Base-by-base conservation (phyloP, 2,888 invertebrate genomes). In the Phengaris alcon region DNA sequence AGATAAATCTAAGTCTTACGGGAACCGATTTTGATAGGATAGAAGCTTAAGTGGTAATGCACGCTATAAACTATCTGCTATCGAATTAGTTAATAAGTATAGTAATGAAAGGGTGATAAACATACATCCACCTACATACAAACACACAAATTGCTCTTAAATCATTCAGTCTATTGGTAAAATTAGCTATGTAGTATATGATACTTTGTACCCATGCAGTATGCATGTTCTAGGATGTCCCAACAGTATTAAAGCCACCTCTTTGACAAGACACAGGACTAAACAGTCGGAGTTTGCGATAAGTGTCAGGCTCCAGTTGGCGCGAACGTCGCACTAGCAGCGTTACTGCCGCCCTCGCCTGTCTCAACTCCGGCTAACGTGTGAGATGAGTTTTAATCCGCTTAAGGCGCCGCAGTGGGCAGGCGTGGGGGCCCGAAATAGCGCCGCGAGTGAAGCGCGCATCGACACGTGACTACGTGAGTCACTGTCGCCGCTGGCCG, bases 401-500 rank as follows among this genome's bases (percentile, higher is more conserved):
- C 64, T 64, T 64, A 64, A 35, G 64, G 22, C 22, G 59, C 59
- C 22, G 22, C 59, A 59, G 51, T 51, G 51, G 51, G 10, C 9
- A 3, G 7, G 59, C 59, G 5, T 22, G 2, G 44, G 35, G 35
- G 64, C 12, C 13, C 35, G 44, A 64, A 64, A 64, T 64, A 64
- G 64, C 64, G 13, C 35, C 64, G 35, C 59, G 4, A 59, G 9
- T 22, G 13, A 9, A 44, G 64, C 64, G 15, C 59, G 64, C 64
- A 64, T 44, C 13, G 59, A 64, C 22, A 64, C 22, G 59, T 64
- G 59, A 22, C 22, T 12, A n/a, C n/a, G 64, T 64, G 64, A 64
- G 35, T 64, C 64, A 64, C 12, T 64, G 64, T 35, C 13, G 35
- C 64, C 35, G 55, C 55, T 55, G 64, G 64, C 64, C 64, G 35